Base-by-base conservation (phyloP, 2,888 invertebrate genomes). In the Trypoxylon attenuatum region DNA sequence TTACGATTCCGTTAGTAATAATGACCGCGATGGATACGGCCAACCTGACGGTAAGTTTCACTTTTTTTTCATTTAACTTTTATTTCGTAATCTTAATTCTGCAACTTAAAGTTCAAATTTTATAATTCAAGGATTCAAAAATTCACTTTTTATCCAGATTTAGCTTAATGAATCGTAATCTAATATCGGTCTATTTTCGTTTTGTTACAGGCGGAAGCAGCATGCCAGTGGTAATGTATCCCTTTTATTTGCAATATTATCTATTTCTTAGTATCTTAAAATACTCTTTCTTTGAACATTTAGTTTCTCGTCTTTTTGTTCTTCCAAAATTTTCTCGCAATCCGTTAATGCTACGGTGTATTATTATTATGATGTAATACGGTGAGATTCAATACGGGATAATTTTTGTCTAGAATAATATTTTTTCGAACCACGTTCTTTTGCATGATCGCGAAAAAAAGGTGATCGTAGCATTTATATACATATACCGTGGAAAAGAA, bases 221-320 rank as follows among this genome's bases (percentile, higher is more conserved):
- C 78, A 72, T 87, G 78, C 87, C 87, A 82, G 87, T 86, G 87
- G 87, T 87, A 87, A 87, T 57, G 86, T 86, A 87, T 83, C 79
- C 58, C 51, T 78, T 78, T 82, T 50, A 41, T 53, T 72, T 61
- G 66, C 62, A 47, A 64, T 56, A 19, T 63, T 69, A n/a, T 49
- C 47, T 54, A 53, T 59, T 49, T 52, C 55, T 45, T 38, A 51
- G n/a, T 19, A 29, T 39, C 39, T 42, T 27, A 56, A 41, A 23
- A 39, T 60, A 18, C 55, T 59, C 51, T 54, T 55, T 56, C 23
- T 61, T n/a, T 6, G 47, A 60, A 49, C 13, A 29, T 63, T 57
- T 65, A n/a, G n/a, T 25, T 42, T 45, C 65, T 61, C 57, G 43
- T 42, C 46, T 58, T 62, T 67, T 52, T 46, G 60, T 68, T 58